Base-by-base conservation (phyloP, 2,797 vertebrate genomes). In the Hippopotamyrus pictus region DNA sequence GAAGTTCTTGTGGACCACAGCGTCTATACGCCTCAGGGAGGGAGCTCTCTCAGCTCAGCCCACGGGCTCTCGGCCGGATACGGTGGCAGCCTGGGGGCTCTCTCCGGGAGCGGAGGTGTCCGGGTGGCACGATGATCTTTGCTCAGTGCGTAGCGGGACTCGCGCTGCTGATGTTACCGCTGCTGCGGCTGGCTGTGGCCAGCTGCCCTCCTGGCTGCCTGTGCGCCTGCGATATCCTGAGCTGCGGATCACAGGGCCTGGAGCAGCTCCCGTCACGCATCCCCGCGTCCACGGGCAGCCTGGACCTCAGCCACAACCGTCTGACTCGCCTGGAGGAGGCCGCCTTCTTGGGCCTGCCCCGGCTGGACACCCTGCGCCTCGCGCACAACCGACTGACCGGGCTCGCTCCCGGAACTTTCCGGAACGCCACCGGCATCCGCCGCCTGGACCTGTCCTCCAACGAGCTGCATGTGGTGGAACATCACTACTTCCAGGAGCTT, bases 361-460 rank as follows among this genome's bases (percentile, higher is more conserved):
- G 95, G 59, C 95, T 99, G 54, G 96, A 96, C 73, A 93, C 95
- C 87, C 95, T 99, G 73, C 92, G 93, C 48, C 92, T 99, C 89
- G 93, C 95, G 53, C 96, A 97, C 95, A 99, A 99, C 91, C 93
- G 95, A 85, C 94, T 99, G 44, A 91, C 88, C 2, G 88, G 92
- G 33, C 93, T 99, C 51, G 93, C 94, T 9, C 94, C 46, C 0
- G 94, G 93, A 4, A 94, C 94, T 86, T 98, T 99, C 91, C 91
- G 92, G 88, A 98, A 98, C 0, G 95, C 95, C 90, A 97, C 96
- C 14, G 53, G 92, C 89, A 95, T 99, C 90, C 92, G 94, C 53
- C 94, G 96, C 91, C 96, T 99, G 0, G 98, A 99, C 92, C 94
- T 99, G 29, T 99, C 98, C 2, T 98, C 97, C 90, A 99, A 99